Base-by-base conservation (phyloP, 2,797 vertebrate genomes). In the Setipinna tenuifilis region DNA sequence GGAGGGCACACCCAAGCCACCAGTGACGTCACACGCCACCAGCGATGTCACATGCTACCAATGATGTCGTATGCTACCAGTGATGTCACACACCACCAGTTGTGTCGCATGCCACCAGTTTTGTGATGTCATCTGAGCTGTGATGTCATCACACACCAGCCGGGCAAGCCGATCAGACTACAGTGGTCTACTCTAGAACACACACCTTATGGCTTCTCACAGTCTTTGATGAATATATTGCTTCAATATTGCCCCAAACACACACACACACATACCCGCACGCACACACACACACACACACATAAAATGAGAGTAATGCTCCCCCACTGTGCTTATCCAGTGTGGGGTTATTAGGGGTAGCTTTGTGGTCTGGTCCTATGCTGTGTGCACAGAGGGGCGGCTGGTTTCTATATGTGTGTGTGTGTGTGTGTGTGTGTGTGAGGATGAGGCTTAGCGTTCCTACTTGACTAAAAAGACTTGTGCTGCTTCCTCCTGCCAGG, bases 191-290 rank as follows among this genome's bases (percentile, higher is more conserved):
- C 68, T 41, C 44, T 84, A 84, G 82, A 85, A 78, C 57, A 48
- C 54, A 83, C 85, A 31, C 48, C 75, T 44, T 88, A 89, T 91
- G 90, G 90, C 88, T 91, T 89, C 86, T 84, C 83, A 62, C 78
- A 87, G 82, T 87, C 88, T 80, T 84, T 89, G 88, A 84, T 83
- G 83, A 83, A 87, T 92, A 93, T 96, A 96, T 96, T 96, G 95
- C 95, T 96, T 96, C 91, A 92, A 92, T 96, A 95, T 95, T 95
- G 94, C 93, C 94, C 93, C 92, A 91, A 91, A 78, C 6, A 41
- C 71, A 44, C 71, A 44, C 35, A 44, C 31, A 94, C 87, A 91
- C 90, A 90, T 31, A 44, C 91, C 89, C 58, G 28, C 54, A 82
- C 81, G 9, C 68, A 35, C 31, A 41, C 68, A 94, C 87, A 90